Percentiles rank a stretch among this genome's conserved stretches.
Evolutionary conservation across 1,140 invertebrate genomes (phyloP).

Genomic region (Brachystomella parvula): DNA sequence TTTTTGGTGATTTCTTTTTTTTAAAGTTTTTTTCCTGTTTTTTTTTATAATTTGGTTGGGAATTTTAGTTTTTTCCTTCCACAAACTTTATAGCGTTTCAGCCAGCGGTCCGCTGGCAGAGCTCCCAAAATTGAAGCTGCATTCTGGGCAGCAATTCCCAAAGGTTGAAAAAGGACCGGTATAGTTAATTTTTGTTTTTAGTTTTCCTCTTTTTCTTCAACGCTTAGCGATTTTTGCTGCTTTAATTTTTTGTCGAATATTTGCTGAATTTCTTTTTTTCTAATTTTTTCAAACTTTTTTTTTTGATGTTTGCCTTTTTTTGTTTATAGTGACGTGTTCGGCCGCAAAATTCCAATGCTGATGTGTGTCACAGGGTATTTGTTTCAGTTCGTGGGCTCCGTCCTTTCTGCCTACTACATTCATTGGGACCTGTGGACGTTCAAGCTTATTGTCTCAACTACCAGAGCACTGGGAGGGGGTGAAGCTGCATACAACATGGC

Average conservation of each 20-base stretch:
- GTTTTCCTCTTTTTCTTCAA: too few relatives aligned
- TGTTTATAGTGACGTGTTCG: not conserved
- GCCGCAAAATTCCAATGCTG: not conserved
- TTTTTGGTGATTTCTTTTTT: too few relatives aligned
- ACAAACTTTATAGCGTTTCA: too few relatives aligned
- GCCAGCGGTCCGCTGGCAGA: too few relatives aligned
- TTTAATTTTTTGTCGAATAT: not conserved
- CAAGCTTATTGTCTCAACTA: not conserved
- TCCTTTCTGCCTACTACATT: not conserved
- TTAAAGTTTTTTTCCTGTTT: too few relatives aligned
- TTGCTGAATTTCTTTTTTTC: too few relatives aligned
- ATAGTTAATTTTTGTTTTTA: not conserved
- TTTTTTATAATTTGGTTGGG: too few relatives aligned
- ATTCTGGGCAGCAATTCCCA: not conserved
- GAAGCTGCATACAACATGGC: slow-evolving; percentile 6
- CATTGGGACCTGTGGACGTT: not conserved
- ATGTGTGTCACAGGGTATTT: not conserved
- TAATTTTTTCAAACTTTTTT: not conserved
- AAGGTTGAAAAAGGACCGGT: not conserved
- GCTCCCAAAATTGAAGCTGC: too few relatives aligned
- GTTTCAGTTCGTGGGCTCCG: not conserved
- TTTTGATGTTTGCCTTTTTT: not conserved
- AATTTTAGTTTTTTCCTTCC: too few relatives aligned
- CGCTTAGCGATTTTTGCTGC: not conserved
- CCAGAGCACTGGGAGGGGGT: not conserved